Evolutionary conservation across 2,888 invertebrate genomes (phyloP).

Genomic region (Silvanus unidentatus): DNA sequence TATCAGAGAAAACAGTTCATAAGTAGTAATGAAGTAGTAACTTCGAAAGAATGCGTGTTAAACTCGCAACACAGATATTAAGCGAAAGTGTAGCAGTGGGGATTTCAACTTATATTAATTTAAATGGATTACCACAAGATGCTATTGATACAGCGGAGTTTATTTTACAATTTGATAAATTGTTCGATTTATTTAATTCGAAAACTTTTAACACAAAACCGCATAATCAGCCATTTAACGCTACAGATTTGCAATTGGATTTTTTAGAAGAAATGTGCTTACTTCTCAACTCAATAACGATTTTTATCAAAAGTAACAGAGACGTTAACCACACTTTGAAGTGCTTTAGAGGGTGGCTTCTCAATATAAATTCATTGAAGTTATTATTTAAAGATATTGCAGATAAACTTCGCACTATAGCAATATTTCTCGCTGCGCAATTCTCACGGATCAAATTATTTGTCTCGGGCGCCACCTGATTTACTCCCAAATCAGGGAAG

Average conservation of each 20-base stretch:
- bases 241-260: not conserved
- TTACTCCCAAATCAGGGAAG: too few relatives aligned
- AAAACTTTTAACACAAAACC: not conserved
- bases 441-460: too few relatives aligned
- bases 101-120: not conserved
- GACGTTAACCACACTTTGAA: not conserved
- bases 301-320: not conserved
- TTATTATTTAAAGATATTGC: too few relatives aligned
- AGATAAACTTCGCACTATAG: too few relatives aligned
- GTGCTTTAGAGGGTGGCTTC: not conserved
- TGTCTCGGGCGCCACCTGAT: too few relatives aligned
- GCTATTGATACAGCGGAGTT: slow-evolving; percentile 1
- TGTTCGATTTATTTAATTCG: slow-evolving; percentile 4
- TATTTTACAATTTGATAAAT: slow-evolving; percentile 1
- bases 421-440: too few relatives aligned
- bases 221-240: not conserved
- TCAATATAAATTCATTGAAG: not conserved
- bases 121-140: not conserved
- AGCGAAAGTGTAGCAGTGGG: too few relatives aligned
- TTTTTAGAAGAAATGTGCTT: not conserved
- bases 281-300: not conserved
- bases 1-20: too few relatives aligned
- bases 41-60: too few relatives aligned
- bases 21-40: too few relatives aligned
- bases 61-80: too few relatives aligned